phyloP scores from a whole-genome alignment of 2,113 vertebrate species.

The Sciurus niger region DNA sequence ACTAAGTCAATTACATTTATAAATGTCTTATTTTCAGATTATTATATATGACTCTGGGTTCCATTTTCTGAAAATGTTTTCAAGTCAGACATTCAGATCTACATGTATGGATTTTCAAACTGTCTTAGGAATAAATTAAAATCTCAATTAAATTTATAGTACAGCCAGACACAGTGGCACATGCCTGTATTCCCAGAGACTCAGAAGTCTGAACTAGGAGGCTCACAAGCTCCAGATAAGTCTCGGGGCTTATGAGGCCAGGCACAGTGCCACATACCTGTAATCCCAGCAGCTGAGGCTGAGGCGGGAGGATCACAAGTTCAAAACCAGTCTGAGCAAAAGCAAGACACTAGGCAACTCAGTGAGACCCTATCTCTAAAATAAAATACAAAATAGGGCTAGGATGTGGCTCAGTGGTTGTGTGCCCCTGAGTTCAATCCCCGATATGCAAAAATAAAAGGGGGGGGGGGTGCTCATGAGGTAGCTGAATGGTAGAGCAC shows the following conservation, averaged over 20 bases:
- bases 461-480: background rate
- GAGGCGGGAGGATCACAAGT: no score
- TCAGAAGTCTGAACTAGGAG: background rate
- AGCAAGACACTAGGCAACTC: no score
- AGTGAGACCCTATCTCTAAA: no score
- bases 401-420: no score
- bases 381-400: no score
- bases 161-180: background rate
- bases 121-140: slow-evolving; percentile 28
- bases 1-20: background rate
- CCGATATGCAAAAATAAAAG: no score
- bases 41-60: slow-evolving; percentile 46
- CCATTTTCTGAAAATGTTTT: slow-evolving; percentile 8
- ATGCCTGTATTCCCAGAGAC: background rate
- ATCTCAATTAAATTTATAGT: background rate
- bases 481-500: no score
- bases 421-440: no score
- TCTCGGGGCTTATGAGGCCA: background rate
- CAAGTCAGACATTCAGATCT: slow-evolving; percentile 36
- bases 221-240: background rate
- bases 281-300: no score
- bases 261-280: no score
- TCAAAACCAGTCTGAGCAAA: no score
- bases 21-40: slow-evolving; percentile 43
- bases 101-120: background rate